Conservation (phyloP, 2,797 vertebrate species). For the Hypotaenidia philippensis region DNA sequence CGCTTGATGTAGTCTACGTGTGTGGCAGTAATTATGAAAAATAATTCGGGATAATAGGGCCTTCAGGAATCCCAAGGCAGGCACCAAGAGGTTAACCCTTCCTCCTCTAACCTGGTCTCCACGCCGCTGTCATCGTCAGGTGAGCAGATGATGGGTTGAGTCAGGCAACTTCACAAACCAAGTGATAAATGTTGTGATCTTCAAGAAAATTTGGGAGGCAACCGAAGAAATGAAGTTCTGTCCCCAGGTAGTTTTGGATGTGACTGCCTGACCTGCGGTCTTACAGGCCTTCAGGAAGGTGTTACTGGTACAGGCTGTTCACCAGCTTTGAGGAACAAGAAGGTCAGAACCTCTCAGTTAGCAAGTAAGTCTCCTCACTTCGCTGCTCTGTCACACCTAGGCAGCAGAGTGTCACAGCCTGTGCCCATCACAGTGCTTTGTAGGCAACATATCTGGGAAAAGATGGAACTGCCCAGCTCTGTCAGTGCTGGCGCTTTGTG, state of each 20-base stretch:
- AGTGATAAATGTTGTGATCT: neutral
- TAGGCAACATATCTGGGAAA: neutral
- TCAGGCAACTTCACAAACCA: neutral
- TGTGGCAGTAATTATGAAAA: slow-evolving; percentile 83
- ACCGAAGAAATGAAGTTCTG: neutral
- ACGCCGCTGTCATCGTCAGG: neutral
- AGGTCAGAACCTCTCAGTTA: neutral
- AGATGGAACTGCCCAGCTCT: neutral
- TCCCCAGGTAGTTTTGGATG: neutral
- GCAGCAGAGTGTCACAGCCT: neutral
- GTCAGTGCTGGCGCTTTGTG: neutral
- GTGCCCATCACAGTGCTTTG: rapidly evolving
- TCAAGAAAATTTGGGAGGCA: neutral
- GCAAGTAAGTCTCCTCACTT: neutral
- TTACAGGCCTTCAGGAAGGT: neutral
- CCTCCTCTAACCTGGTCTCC: slow-evolving; percentile 53
- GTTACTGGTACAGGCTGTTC: neutral
- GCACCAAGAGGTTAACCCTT: slow-evolving; percentile 70
- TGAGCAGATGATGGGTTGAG: slow-evolving; percentile 26
- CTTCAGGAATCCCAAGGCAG: slow-evolving; percentile 74
- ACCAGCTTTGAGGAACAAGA: neutral
- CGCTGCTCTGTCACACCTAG: neutral
- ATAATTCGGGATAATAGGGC: slow-evolving; percentile 78
- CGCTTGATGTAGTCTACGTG: slow-evolving; percentile 84
- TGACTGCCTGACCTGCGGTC: neutral